These are phyloP conservation scores for Drosophila azteca DNA, from an alignment of 1,140 invertebrate genomes.

Conservation along the genomic window DNA sequence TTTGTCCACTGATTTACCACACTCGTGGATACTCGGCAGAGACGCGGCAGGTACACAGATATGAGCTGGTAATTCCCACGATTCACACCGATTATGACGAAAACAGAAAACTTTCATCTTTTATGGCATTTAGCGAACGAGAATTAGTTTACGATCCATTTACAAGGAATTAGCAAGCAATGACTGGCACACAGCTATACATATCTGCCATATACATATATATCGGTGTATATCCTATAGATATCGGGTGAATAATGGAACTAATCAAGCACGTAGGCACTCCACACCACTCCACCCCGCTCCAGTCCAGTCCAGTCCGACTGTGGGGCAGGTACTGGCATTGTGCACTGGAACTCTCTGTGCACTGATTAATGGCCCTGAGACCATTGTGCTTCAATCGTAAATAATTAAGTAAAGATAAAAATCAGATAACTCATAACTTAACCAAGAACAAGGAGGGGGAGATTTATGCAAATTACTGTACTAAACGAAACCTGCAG, in stretches of 20 bases:
- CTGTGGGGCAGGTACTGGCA: neutral
- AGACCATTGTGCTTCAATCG: constrained; percentile 73
- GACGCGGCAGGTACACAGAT: neutral
- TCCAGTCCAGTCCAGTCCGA: constrained; percentile 21
- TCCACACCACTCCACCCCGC: constrained; percentile 34
- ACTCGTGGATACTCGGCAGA: neutral
- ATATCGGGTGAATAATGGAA: constrained; percentile 63
- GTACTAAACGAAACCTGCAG: constrained; percentile 43
- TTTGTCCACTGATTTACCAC: constrained; percentile 63
- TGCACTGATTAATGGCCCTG: constrained; percentile 72
- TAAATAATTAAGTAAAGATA: constrained; percentile 78
- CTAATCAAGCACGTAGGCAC: constrained; percentile 67
- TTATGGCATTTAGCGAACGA: constrained; percentile 54
- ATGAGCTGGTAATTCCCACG: constrained; percentile 65
- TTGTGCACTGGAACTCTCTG: neutral
- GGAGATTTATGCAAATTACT: constrained; percentile 46
- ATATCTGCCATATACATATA: constrained; percentile 7
- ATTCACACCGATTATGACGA: constrained; percentile 65
- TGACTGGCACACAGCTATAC: neutral
- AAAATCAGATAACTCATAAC: constrained; percentile 72
- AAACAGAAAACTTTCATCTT: constrained; percentile 61
- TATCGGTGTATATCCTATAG: neutral
- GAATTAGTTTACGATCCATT: constrained; percentile 66
- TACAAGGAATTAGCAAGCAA: constrained; percentile 66
- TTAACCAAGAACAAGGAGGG: constrained; percentile 1